A percentile compares a stretch with the other conserved stretches of the same genome.
Evolutionary conservation across 1,140 invertebrate genomes (phyloP).

Genomic region (Sycophaga agraensis): DNA sequence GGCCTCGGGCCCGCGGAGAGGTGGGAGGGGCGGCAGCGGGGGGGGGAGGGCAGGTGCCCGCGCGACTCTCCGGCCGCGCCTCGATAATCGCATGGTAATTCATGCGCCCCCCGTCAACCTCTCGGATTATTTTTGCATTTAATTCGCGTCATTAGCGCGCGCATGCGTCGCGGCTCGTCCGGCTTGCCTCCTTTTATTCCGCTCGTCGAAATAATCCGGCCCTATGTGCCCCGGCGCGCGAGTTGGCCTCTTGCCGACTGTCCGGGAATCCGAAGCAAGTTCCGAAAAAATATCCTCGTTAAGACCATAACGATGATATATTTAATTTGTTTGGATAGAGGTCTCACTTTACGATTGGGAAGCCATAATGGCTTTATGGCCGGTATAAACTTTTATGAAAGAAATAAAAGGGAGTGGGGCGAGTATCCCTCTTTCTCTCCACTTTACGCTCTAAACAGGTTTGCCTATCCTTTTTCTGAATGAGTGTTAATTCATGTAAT

Average conservation of each 20-base stretch:
- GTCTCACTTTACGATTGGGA: constrained; percentile 1
- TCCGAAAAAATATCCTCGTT: constrained; percentile 2
- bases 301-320: background rate
- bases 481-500: background rate
- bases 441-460: background rate
- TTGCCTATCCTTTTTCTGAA: background rate
- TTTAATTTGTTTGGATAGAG: constrained; percentile 8
- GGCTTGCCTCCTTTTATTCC: background rate
- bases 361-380: constrained; percentile 9
- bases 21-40: too few species aligned
- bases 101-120: background rate
- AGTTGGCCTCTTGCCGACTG: too few species aligned
- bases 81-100: constrained; percentile 3
- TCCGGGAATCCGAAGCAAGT: too few species aligned
- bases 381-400: constrained; percentile 6
- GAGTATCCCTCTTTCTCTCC: background rate
- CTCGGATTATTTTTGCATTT: constrained; percentile 11
- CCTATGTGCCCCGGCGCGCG: too few species aligned
- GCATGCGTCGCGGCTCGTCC: background rate
- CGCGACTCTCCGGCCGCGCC: too few species aligned
- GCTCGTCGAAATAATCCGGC: too few species aligned
- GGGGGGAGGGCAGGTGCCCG: too few species aligned
- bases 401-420: background rate
- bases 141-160: constrained; percentile 1
- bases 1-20: too few species aligned